Percentiles rank a stretch among this genome's conserved stretches.
These are phyloP conservation scores for Myotis yumanensis DNA, from an alignment of 2,113 vertebrate species.

Conservation along the genomic window DNA sequence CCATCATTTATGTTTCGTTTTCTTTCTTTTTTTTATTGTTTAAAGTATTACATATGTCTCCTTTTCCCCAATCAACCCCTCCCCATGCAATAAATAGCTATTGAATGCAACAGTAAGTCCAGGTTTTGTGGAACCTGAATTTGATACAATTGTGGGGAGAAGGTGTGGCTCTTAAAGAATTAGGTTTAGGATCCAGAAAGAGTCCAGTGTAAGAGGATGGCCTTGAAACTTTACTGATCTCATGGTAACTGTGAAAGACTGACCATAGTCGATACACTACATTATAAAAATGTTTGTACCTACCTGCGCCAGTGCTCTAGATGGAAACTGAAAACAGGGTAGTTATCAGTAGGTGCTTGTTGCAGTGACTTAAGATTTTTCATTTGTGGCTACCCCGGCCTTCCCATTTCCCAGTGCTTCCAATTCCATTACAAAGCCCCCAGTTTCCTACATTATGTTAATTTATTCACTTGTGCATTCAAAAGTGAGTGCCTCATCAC, in stretches of 20 bases:
- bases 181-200: neutral
- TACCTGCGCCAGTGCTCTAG: neutral
- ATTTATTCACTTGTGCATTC: neutral
- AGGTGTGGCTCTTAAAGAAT: neutral
- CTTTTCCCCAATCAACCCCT: too few relatives aligned
- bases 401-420: neutral
- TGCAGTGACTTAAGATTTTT: neutral
- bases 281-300: neutral
- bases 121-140: neutral
- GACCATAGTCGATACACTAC: neutral
- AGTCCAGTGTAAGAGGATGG: neutral
- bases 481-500: neutral
- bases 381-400: neutral
- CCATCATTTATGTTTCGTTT: too few relatives aligned
- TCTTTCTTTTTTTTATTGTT: too few relatives aligned
- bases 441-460: neutral
- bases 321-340: neutral
- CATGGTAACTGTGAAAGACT: neutral
- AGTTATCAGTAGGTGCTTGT: neutral
- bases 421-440: neutral
- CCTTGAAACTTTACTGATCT: neutral
- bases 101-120: neutral
- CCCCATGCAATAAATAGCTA: neutral
- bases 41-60: too few relatives aligned
- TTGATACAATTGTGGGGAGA: neutral